Conservation (phyloP, 2,113 vertebrate genomes). For the Rhipidura dahli region DNA sequence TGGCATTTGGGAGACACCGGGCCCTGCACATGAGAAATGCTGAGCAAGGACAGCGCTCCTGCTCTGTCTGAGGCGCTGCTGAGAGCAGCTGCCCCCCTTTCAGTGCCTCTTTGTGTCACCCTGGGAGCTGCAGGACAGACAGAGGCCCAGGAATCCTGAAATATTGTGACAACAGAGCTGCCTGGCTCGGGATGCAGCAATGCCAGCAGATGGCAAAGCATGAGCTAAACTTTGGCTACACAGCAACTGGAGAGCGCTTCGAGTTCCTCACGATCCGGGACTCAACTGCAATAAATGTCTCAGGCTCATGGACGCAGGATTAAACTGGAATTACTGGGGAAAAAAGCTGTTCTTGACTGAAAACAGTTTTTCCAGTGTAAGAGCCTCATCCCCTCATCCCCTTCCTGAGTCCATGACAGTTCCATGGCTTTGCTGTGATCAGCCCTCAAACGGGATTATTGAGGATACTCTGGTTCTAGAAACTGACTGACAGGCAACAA, state of each 20-base stretch:
- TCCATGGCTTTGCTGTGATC: not conserved
- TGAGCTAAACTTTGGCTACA: not conserved
- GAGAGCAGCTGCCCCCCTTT: not conserved
- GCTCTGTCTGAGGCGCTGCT: not conserved
- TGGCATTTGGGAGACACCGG: not conserved
- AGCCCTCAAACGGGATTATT: not conserved
- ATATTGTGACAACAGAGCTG: no score
- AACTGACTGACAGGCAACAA: not conserved
- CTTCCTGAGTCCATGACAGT: not conserved
- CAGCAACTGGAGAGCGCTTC: not conserved
- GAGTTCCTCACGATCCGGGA: not conserved
- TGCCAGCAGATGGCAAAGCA: not conserved
- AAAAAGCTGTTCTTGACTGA: not conserved
- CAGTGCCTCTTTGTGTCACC: not conserved
- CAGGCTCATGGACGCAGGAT: not conserved
- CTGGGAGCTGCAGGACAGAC: accelerated
- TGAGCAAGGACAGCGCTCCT: not conserved
- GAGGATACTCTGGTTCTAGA: not conserved
- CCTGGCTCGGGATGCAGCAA: not conserved
- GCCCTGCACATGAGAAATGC: not conserved
- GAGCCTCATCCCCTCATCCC: not conserved
- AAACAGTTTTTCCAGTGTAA: not conserved
- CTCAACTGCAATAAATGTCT: not conserved
- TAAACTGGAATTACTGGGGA: not conserved
- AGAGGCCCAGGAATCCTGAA: not conserved